Base-by-base conservation (phyloP, 2,797 vertebrate genomes). In the Melanotaenia boesemani region DNA sequence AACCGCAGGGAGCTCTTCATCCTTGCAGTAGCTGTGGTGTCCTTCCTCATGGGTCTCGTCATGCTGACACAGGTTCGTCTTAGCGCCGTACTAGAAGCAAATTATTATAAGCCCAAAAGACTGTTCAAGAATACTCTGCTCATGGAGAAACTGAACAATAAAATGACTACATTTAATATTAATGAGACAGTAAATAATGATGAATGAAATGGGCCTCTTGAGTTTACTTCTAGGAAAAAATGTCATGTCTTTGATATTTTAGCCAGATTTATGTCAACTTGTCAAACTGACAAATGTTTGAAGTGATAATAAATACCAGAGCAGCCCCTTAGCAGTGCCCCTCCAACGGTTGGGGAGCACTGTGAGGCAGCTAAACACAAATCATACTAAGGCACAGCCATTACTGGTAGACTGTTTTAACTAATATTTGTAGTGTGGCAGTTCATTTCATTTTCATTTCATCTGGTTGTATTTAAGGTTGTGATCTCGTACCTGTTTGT, bases 21-120 rank as follows among this genome's bases (percentile, higher is more conserved):
- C 87, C 88, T 99, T 16, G 90, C 79, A 0, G 92, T 99, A 70
- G 95, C 97, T 0, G 11, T 97, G 41, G 22, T 95, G 41, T 98
- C 97, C 2, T 99, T 96, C 84, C 88, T 98, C 9, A 50, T 98
- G 0, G 98, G 98, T 11, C 93, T 99, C 72, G 89, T 98, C 85
- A 98, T 99, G 97, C 94, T 99, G 76, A 99, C 98, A 12, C 97
- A 99, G 97, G 98, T 99, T 72, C 1, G 84, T 73, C 22, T 74
- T 20, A 54, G 2, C 39, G 55, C 2, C 9, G 3, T 26, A 67
- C 4, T 61, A 24, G 52, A 57, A 48, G 5, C 1, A 46, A 16
- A 7, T 44, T 3, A 41, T 71, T 28, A 55, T 24, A 11, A 7
- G 37, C 26, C 7, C 37, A 2, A 50, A 57, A 4, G 5, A 15